Conservation (phyloP, 1,140 invertebrate genomes). For the Lordiphosa clarofinis region DNA sequence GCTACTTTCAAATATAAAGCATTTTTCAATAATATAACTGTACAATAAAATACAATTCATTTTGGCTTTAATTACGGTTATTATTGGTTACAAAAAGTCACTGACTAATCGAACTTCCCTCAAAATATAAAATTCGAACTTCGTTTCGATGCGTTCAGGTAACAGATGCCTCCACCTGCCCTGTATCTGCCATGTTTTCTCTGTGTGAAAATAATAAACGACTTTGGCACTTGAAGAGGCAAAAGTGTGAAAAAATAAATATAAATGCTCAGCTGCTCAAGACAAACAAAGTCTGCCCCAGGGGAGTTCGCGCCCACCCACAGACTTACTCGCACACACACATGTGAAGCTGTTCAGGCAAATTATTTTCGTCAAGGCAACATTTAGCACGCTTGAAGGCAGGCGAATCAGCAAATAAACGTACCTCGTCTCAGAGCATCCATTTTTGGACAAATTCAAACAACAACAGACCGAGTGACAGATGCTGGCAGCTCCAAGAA, state of each 20-base stretch:
- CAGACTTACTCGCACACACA: constrained; percentile 13
- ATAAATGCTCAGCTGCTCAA: constrained; percentile 60
- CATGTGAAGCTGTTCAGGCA: constrained; percentile 39
- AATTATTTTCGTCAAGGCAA: constrained; percentile 73
- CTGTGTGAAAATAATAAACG: constrained; percentile 75
- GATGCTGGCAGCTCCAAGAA: constrained; percentile 29
- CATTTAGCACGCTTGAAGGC: constrained; percentile 66
- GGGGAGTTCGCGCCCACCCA: constrained; percentile 19
- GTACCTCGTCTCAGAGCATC: constrained; percentile 31
- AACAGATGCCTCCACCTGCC: constrained; percentile 5
- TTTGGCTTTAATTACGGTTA: too few relatives aligned
- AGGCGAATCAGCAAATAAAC: constrained; percentile 73
- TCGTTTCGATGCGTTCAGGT: constrained; percentile 5
- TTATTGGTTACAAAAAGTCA: too few relatives aligned
- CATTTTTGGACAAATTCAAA: constrained; percentile 62
- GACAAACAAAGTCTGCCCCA: constrained; percentile 54
- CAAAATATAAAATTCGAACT: neutral
- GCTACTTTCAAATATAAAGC: too few relatives aligned
- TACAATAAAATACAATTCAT: too few relatives aligned
- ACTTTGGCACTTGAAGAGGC: constrained; percentile 61
- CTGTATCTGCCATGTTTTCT: constrained; percentile 10
- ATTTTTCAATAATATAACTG: too few relatives aligned
- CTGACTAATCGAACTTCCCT: too few relatives aligned
- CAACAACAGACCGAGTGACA: constrained; percentile 43
- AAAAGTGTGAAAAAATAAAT: constrained; percentile 69